Conservation (phyloP, 2,888 invertebrate genomes). For the Rhagium mordax region DNA sequence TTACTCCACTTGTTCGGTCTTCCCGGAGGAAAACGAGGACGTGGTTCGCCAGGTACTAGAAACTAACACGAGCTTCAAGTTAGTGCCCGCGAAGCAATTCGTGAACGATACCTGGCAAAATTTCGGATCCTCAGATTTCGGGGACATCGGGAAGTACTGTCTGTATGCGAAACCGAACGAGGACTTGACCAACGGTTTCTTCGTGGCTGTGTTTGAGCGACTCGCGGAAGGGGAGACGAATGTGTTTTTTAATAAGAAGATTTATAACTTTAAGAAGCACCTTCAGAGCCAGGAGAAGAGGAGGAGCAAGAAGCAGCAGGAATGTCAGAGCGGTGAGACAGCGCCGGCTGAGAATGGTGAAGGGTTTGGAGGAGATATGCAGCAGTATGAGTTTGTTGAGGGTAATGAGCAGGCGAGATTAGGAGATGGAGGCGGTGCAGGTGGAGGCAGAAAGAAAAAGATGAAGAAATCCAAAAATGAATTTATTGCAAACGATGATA, state of each 20-base stretch:
- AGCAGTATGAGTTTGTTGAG: background rate
- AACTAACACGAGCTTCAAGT: conserved; percentile 74
- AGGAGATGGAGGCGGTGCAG: background rate
- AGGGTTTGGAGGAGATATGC: background rate
- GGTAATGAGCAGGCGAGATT: background rate
- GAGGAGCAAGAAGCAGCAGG: conserved; percentile 27
- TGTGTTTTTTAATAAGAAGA: conserved; percentile 57
- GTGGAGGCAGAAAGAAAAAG: background rate
- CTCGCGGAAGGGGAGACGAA: conserved; percentile 69
- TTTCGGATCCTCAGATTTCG: conserved; percentile 77
- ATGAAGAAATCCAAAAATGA: background rate
- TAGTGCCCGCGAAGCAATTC: conserved; percentile 76
- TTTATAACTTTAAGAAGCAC: conserved; percentile 54
- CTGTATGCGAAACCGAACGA: conserved; percentile 83
- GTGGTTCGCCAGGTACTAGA: conserved; percentile 84
- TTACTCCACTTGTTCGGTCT: conserved; percentile 96
- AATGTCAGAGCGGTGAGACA: background rate
- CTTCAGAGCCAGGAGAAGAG: conserved; percentile 46
- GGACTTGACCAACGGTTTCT: conserved; percentile 94
- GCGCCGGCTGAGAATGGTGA: background rate
- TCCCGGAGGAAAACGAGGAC: conserved; percentile 93
- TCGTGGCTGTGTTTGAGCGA: conserved; percentile 91
- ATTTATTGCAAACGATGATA: background rate
- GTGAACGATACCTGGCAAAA: conserved; percentile 80
- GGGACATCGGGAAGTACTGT: conserved; percentile 81